Base-by-base conservation (phyloP, 2,113 vertebrate species). In the Montifringilla adamsi region DNA sequence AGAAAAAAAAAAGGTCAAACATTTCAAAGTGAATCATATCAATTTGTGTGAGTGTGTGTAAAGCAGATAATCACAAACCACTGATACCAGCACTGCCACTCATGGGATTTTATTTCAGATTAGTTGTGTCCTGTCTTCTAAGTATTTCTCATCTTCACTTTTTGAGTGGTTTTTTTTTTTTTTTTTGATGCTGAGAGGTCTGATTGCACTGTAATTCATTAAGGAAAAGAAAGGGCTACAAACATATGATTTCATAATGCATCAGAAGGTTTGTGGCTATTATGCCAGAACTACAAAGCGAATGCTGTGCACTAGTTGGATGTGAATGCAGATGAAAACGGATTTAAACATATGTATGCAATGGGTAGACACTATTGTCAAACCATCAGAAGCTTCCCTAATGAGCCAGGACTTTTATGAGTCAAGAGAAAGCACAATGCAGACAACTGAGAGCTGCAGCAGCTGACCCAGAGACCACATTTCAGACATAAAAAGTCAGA, bases 341-440 rank as follows among this genome's bases (percentile, higher is more conserved):
- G 86, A 89, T 94, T 93, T 86, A 86, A 97, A 96, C 77, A 82
- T 82, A 91, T 82, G 81, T 84, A 94, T 75, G 75, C 64, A 93
- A 89, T 86, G 86, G 74, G 83, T 84, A 96, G 96, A 96, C 94
- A 94, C 63, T 79, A 66, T 90, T 56, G 62, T 50, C 27, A 9
- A 90, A 83, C 94, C 53, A 56, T 94, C 77, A 93, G 89, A 90
- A 93, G 83, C 84, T 90, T 96, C 52, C 56, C 86, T 93, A 87
- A 81, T 60, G 86, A 94, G 80, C 56, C 86, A 96, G 93, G 91
- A 95, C 90, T 96, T 97, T 95, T 96, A 94, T 96, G 95, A 98
- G 96, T 96, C 90, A 97, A 96, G 95, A 97, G 96, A 98, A 97
- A 97, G 95, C 94, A 72, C 62, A 89, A 90, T 81, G 88, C 85